A percentile compares a stretch with the other conserved stretches of the same genome.
Conservation (phyloP, 2,888 invertebrate species). For the Carcina quercana region DNA sequence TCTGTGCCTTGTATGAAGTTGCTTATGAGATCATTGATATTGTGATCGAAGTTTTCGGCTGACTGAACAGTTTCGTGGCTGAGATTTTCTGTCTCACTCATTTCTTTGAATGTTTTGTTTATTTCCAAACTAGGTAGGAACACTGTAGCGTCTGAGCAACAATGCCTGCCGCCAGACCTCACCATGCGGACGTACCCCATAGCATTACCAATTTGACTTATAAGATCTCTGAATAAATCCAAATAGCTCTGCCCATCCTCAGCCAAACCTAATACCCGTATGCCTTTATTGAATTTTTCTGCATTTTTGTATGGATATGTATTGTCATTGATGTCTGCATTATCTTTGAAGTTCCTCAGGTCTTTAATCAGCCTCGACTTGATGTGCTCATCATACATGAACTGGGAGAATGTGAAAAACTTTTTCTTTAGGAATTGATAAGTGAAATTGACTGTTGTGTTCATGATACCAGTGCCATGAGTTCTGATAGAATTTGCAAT, state of each 20-base stretch:
- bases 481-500: constrained; percentile 97
- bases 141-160: constrained; percentile 91
- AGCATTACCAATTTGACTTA: constrained; percentile 96
- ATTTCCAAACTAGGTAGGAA: constrained; percentile 88
- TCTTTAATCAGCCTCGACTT: constrained; percentile 95
- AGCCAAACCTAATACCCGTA: constrained; percentile 88
- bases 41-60: constrained; percentile 83
- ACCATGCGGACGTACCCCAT: constrained; percentile 97
- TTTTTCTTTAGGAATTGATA: constrained; percentile 96
- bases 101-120: constrained; percentile 75
- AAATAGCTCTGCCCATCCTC: constrained; percentile 90
- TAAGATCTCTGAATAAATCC: constrained; percentile 93
- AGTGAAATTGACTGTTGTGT: constrained; percentile 93
- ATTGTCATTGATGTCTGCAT: constrained; percentile 76
- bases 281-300: constrained; percentile 94
- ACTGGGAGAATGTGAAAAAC: constrained; percentile 96
- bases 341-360: constrained; percentile 86
- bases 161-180: constrained; percentile 93
- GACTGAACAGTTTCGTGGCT: constrained; percentile 77
- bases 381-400: constrained; percentile 98
- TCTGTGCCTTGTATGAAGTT: constrained; percentile 93
- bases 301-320: constrained; percentile 92
- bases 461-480: constrained; percentile 97
- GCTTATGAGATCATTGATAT: constrained; percentile 83
- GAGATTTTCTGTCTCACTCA: constrained; percentile 75